Conservation (phyloP, 2,888 invertebrate species). For the Liodrosophila aerea region DNA sequence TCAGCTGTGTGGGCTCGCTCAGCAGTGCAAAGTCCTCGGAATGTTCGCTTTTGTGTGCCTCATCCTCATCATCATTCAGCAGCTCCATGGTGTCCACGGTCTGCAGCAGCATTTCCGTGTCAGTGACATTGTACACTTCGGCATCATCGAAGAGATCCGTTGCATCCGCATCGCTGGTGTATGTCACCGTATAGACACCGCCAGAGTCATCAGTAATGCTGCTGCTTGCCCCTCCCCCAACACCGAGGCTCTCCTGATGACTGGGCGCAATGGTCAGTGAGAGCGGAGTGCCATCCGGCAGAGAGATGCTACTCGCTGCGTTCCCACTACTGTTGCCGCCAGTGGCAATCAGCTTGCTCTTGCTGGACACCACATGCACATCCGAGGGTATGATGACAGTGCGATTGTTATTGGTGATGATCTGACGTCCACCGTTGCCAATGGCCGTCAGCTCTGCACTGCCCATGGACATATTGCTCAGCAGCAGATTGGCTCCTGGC, state of each 20-base stretch:
- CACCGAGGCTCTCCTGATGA: constrained; percentile 70
- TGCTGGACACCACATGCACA: constrained; percentile 77
- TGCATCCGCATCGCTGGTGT: constrained; percentile 84
- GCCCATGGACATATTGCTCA: constrained; percentile 85
- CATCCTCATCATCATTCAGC: constrained; percentile 85
- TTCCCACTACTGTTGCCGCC: constrained; percentile 19
- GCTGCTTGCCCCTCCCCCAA: constrained; percentile 8
- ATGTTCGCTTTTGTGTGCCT: constrained; percentile 67
- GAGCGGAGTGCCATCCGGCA: constrained; percentile 80
- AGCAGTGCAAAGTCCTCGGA: constrained; percentile 72
- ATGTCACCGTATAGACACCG: constrained; percentile 85
- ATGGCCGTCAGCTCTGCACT: constrained; percentile 81
- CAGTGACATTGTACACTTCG: constrained; percentile 90
- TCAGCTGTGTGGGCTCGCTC: constrained; percentile 52
- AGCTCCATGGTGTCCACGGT: constrained; percentile 86
- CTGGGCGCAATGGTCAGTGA: constrained; percentile 81
- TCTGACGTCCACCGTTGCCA: constrained; percentile 83
- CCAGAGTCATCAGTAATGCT: constrained; percentile 82
- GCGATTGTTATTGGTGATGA: constrained; percentile 81
- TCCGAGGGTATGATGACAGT: constrained; percentile 81
- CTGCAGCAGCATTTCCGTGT: constrained; percentile 87
- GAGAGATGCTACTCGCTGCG: constrained; percentile 59
- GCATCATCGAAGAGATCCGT: constrained; percentile 85
- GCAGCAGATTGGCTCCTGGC: constrained; percentile 80
- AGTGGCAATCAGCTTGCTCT: constrained; percentile 57